Conservation (phyloP, 2,797 vertebrate genomes). For the Rousettus madagascariensis region DNA sequence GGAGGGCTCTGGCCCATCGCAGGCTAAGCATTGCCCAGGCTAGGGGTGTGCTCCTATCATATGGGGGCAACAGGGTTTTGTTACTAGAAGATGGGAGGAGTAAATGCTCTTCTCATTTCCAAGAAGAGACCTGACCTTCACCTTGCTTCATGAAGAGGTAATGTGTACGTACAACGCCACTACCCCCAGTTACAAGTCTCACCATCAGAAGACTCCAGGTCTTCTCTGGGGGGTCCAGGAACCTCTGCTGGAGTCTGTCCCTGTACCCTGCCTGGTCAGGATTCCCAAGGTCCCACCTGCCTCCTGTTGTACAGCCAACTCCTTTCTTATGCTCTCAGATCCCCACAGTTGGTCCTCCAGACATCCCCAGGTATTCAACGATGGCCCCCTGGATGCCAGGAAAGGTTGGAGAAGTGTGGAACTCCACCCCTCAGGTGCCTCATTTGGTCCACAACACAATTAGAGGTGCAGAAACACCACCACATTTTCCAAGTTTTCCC, state of each 20-base stretch:
- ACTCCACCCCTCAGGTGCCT: neutral
- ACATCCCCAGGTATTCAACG: neutral
- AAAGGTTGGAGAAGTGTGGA: neutral
- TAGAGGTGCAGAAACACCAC: neutral
- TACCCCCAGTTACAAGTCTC: neutral
- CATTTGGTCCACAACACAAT: neutral
- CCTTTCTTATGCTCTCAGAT: neutral
- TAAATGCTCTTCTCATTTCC: neutral
- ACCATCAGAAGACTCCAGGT: neutral
- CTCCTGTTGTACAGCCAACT: neutral
- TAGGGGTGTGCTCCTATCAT: neutral
- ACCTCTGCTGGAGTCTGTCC: neutral
- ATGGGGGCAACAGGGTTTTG: neutral
- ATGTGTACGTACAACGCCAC: fast-evolving
- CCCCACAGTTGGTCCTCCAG: neutral
- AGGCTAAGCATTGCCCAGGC: neutral
- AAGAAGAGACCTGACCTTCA: neutral
- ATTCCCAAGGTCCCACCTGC: neutral
- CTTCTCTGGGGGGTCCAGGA: neutral
- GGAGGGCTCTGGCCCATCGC: neutral
- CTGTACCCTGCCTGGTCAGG: neutral
- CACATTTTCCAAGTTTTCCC: neutral
- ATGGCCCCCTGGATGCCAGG: neutral
- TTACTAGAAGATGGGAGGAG: neutral
- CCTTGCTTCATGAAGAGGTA: neutral